Conservation (phyloP, 2,113 vertebrate genomes). For the Rhizomys pruinosus region DNA sequence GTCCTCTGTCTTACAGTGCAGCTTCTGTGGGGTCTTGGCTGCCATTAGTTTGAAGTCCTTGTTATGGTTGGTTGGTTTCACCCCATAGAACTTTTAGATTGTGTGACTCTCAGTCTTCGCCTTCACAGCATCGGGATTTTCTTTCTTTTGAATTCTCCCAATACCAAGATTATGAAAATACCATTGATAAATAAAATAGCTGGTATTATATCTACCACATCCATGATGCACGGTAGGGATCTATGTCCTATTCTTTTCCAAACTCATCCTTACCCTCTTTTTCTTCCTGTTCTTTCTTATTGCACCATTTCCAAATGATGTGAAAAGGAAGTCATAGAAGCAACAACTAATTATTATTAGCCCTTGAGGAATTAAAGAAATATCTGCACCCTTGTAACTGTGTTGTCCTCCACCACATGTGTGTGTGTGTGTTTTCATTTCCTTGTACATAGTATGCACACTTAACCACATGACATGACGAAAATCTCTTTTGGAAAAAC, state of each 20-base stretch:
- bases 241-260: not conserved
- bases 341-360: not conserved
- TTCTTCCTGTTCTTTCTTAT: not conserved
- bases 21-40: not conserved
- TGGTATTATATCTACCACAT: not conserved
- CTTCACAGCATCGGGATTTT: not conserved
- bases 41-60: not conserved
- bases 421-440: not conserved
- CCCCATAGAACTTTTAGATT: not conserved
- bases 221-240: not conserved
- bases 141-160: slow-evolving; percentile 26
- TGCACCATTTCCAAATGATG: not conserved
- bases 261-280: not conserved
- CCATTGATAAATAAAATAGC: slow-evolving; percentile 26
- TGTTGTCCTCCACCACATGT: too few species aligned
- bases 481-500: not conserved
- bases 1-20: not conserved
- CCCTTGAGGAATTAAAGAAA: not conserved
- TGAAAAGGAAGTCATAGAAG: not conserved
- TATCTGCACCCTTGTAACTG: not conserved
- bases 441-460: not conserved
- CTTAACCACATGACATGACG: not conserved
- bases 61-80: not conserved
- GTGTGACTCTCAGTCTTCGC: not conserved
- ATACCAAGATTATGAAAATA: slow-evolving; percentile 26